Conservation (phyloP, 2,888 invertebrate species). For the Zaprionus lineosus region DNA sequence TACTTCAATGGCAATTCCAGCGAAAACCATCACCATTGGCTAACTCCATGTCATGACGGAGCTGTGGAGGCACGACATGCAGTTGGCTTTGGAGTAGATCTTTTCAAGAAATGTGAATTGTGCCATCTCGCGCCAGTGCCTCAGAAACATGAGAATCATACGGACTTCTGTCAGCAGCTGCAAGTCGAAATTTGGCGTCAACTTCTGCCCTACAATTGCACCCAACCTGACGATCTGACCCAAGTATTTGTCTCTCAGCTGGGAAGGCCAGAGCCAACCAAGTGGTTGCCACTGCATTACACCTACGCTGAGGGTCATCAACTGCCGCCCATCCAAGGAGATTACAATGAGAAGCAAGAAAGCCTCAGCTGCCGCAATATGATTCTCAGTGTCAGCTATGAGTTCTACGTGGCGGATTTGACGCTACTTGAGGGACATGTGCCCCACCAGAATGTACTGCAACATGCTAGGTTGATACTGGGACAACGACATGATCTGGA, state of each 20-base stretch:
- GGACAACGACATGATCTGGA: conserved; percentile 79
- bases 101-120: conserved; percentile 71
- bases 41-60: conserved; percentile 39
- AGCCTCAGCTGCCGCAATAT: conserved; percentile 81
- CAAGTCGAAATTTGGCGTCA: conserved; percentile 64
- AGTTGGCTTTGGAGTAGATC: conserved; percentile 77
- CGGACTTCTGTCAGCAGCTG: conserved; percentile 71
- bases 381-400: conserved; percentile 73
- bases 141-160: conserved; percentile 64
- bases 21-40: conserved; percentile 29
- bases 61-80: conserved; percentile 16
- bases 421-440: conserved; percentile 36
- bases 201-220: conserved; percentile 49
- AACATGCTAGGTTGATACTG: conserved; percentile 67
- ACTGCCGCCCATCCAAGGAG: conserved; percentile 51
- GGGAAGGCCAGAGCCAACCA: conserved; percentile 72
- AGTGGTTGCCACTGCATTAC: conserved; percentile 75
- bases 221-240: conserved; percentile 34
- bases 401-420: conserved; percentile 71
- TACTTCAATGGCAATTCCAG: conserved; percentile 66
- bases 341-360: conserved; percentile 59
- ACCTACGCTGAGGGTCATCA: conserved; percentile 44
- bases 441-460: conserved; percentile 72
- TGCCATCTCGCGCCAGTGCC: conserved; percentile 34
- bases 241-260: conserved; percentile 72